Evolutionary conservation across 2,113 vertebrate genomes (phyloP).

Genomic region (Melierax canorus): DNA sequence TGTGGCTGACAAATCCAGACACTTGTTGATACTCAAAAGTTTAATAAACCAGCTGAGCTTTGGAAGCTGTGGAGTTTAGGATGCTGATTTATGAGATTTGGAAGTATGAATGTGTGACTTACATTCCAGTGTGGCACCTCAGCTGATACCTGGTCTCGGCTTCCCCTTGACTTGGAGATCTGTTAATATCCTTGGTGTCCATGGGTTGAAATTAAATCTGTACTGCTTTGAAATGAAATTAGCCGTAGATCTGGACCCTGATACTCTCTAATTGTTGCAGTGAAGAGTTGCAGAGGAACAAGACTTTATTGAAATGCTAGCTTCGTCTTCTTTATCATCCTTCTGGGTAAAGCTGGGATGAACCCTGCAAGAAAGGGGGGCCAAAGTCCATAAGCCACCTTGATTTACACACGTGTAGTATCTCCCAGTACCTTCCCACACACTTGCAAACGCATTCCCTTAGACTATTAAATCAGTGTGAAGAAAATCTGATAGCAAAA

Average conservation of each 20-base stretch:
- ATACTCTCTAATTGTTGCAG: background rate
- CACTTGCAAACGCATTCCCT: background rate
- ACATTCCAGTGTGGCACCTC: background rate
- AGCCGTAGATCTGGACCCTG: background rate
- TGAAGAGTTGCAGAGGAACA: background rate
- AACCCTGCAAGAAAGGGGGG: background rate
- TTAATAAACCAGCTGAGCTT: background rate
- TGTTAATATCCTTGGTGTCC: background rate
- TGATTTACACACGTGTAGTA: fast-evolving
- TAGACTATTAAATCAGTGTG: no score
- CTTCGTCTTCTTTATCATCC: background rate
- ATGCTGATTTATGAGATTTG: background rate
- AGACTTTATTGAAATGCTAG: background rate
- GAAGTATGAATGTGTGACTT: background rate
- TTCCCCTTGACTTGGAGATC: background rate
- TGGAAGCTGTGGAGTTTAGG: background rate
- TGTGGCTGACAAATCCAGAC: background rate
- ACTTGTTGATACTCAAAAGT: background rate
- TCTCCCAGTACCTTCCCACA: background rate
- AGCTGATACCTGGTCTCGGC: background rate
- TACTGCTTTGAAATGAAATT: background rate
- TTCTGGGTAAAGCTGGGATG: background rate
- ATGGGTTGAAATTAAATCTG: background rate
- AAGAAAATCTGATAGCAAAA: background rate
- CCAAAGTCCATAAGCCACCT: background rate